Percentiles rank a stretch among this genome's conserved stretches.
Evolutionary conservation across 92 coral and sea anemone genomes (phyloP).

Genomic region (Zoanthus sociatus): DNA sequence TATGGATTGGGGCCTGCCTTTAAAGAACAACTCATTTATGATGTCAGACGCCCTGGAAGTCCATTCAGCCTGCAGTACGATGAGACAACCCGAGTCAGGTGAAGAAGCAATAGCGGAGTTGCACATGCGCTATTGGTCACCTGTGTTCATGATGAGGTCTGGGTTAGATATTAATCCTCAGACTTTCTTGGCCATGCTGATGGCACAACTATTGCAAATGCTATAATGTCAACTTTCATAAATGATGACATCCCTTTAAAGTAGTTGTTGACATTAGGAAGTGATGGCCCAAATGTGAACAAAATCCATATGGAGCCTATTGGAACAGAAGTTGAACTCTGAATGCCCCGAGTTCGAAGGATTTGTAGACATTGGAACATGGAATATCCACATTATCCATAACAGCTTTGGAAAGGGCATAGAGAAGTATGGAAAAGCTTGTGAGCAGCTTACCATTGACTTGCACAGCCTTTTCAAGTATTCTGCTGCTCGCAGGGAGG

Average conservation of each 20-base stretch:
- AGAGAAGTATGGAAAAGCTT: too few species aligned
- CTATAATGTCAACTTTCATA: too few species aligned
- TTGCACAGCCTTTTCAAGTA: constrained; percentile 54
- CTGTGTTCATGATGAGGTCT: constrained; percentile 45
- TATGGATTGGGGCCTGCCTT: constrained; percentile 47
- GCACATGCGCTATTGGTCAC: constrained; percentile 43
- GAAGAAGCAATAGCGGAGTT: constrained; percentile 43
- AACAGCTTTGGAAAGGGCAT: constrained; percentile 2
- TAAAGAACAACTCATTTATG: constrained; percentile 40
- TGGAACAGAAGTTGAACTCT: background rate
- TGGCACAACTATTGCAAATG: too few species aligned
- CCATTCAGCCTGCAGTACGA: constrained; percentile 47
- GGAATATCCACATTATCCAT: background rate
- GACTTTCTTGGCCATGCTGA: too few species aligned
- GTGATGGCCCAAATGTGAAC: background rate
- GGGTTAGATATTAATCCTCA: constrained; percentile 3
- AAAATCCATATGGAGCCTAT: background rate
- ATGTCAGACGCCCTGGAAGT: constrained; percentile 31
- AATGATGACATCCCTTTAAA: too few species aligned
- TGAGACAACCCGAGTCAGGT: constrained; percentile 34
- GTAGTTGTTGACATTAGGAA: background rate
- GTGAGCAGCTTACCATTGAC: background rate
- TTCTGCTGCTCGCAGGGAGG: constrained; percentile 51
- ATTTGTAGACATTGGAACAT: constrained; percentile 47
- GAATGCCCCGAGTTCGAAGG: constrained; percentile 27